Evolutionary conservation across 2,797 vertebrate species (phyloP).

Genomic region (Lepilemur ruficaudatus): DNA sequence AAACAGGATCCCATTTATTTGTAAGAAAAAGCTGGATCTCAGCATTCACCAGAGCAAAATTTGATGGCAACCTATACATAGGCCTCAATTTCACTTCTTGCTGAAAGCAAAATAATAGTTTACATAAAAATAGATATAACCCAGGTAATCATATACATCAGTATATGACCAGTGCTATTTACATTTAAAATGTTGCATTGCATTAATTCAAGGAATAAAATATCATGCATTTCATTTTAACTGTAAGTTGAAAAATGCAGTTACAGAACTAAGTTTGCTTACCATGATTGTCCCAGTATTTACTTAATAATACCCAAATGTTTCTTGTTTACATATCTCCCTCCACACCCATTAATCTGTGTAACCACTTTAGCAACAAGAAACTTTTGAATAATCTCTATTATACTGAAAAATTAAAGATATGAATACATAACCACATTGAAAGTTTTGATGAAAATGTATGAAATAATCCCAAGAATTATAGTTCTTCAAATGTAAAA

Average conservation of each 20-base stretch:
- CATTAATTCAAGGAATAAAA: slow-evolving; percentile 81
- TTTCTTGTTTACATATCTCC: slow-evolving; percentile 36
- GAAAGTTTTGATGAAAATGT: slow-evolving; percentile 78
- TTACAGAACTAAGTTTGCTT: slow-evolving; percentile 76
- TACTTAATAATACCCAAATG: slow-evolving; percentile 58
- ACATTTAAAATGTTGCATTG: slow-evolving; percentile 78
- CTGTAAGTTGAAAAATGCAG: slow-evolving; percentile 76
- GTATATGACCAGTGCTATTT: slow-evolving; percentile 75
- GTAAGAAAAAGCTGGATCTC: slow-evolving; percentile 64
- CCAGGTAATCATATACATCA: slow-evolving; percentile 58
- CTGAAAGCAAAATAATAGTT: slow-evolving; percentile 65
- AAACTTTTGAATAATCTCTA: slow-evolving; percentile 75
- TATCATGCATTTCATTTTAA: slow-evolving; percentile 81
- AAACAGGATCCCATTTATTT: slow-evolving; percentile 67
- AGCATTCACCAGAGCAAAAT: slow-evolving; percentile 57
- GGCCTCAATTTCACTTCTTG: slow-evolving; percentile 58
- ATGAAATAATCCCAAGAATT: slow-evolving; percentile 77
- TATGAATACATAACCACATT: slow-evolving; percentile 73
- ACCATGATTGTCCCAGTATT: slow-evolving; percentile 77
- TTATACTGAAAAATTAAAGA: slow-evolving; percentile 73
- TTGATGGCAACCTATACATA: slow-evolving; percentile 53
- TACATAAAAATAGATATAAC: slow-evolving; percentile 79
- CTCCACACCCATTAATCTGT: not conserved
- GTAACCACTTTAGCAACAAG: slow-evolving; percentile 75
- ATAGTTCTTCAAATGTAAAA: slow-evolving; percentile 81